A percentile compares a stretch with the other conserved stretches of the same genome.
These are phyloP conservation scores for Tenebrosternarchus preto DNA, from an alignment of 2,113 vertebrate species.

Conservation along the genomic window DNA sequence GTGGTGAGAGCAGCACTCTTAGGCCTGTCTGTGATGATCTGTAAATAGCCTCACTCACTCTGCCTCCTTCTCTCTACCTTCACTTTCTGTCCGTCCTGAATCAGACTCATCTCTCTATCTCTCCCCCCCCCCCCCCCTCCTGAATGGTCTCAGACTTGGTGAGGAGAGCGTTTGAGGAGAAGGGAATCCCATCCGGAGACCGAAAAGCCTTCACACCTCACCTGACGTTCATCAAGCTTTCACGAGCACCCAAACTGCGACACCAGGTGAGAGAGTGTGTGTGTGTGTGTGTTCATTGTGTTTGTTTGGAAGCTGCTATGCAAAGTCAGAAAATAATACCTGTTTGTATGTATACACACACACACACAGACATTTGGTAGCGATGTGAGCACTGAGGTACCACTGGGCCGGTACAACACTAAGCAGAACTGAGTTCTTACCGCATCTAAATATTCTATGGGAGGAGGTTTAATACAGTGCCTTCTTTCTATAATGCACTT, in stretches of 20 bases:
- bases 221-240: slow-evolving; percentile 96
- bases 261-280: slow-evolving; percentile 77
- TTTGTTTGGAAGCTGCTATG: too few relatives aligned
- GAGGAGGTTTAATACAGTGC: too few relatives aligned
- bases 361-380: too few relatives aligned
- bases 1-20: slow-evolving; percentile 23
- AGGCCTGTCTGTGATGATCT: slow-evolving; percentile 55
- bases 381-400: too few relatives aligned
- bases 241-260: slow-evolving; percentile 80
- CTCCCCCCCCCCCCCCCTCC: slow-evolving; percentile 25
- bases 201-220: slow-evolving; percentile 85
- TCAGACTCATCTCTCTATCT: slow-evolving; percentile 49
- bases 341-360: too few relatives aligned
- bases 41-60: slow-evolving; percentile 60
- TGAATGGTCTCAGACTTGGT: slow-evolving; percentile 74
- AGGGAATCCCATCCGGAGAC: slow-evolving; percentile 80
- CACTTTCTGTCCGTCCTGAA: slow-evolving; percentile 42
- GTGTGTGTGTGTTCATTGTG: too few relatives aligned
- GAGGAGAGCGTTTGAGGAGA: slow-evolving; percentile 81
- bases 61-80: slow-evolving; percentile 6
- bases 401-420: too few relatives aligned
- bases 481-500: too few relatives aligned
- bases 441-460: too few relatives aligned
- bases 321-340: too few relatives aligned
- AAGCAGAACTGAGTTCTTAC: too few relatives aligned